phyloP scores from a whole-genome alignment of 2,113 vertebrate species.

The Chaenogobius annularis region DNA sequence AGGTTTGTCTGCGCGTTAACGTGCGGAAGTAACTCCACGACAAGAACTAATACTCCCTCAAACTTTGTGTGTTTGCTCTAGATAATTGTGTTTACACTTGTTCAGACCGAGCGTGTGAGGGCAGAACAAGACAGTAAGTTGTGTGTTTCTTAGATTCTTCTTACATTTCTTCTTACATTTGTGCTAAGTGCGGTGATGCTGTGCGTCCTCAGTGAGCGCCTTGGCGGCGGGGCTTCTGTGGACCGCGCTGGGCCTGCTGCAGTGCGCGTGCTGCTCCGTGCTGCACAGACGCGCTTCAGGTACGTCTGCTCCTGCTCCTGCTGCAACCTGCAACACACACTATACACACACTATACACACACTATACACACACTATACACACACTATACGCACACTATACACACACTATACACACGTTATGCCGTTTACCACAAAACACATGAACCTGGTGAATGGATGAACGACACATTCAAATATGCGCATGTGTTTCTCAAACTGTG shows the following conservation, averaged over 20 bases:
- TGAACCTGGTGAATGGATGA: no score
- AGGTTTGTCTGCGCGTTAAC: background rate
- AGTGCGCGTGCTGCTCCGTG: slow-evolving; percentile 40
- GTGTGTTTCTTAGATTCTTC: background rate
- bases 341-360: no score
- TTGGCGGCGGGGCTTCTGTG: slow-evolving; percentile 44
- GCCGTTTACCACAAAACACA: no score
- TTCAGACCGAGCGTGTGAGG: background rate
- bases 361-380: background rate
- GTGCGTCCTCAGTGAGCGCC: background rate
- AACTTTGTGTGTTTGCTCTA: background rate
- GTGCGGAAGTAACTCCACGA: background rate
- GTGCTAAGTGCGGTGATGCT: background rate
- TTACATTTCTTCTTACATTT: background rate
- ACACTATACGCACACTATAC: no score
- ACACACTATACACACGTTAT: no score
- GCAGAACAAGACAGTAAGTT: background rate
- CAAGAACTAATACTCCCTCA: background rate
- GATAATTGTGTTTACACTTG: background rate
- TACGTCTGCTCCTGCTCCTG: background rate
- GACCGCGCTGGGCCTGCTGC: slow-evolving; percentile 50
- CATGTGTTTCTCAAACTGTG: no score
- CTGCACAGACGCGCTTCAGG: slow-evolving; percentile 23
- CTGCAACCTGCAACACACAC: no score
- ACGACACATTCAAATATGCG: no score